A percentile compares a stretch with the other conserved stretches of the same genome.
Evolutionary conservation across 2,888 invertebrate species (phyloP).

Genomic region (Caenorhabditis sulstoni): DNA sequence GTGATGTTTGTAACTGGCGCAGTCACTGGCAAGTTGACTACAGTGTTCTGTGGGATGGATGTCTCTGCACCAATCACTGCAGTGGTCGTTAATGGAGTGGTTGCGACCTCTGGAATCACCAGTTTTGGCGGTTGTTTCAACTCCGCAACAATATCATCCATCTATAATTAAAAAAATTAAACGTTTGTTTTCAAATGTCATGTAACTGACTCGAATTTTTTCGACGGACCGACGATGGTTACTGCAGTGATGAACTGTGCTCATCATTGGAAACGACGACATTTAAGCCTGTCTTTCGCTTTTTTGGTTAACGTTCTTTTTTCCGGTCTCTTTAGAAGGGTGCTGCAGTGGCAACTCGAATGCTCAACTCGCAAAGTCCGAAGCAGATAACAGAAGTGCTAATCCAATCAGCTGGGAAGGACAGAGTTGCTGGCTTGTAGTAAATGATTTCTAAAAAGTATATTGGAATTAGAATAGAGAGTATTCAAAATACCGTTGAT

Average conservation of each 20-base stretch:
- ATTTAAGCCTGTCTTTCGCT: constrained; percentile 30
- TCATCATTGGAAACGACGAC: constrained; percentile 70
- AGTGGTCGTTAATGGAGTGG: not conserved
- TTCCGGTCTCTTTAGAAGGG: constrained; percentile 47
- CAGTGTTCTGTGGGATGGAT: too few relatives aligned
- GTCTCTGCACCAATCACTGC: not conserved
- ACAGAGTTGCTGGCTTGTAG: constrained; percentile 59
- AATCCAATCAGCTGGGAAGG: constrained; percentile 73
- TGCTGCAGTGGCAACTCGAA: constrained; percentile 73
- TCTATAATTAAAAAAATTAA: constrained; percentile 39
- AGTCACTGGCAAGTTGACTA: not conserved
- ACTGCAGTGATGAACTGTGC: constrained; percentile 65
- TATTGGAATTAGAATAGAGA: not conserved
- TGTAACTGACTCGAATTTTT: constrained; percentile 24
- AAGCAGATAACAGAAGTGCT: constrained; percentile 77
- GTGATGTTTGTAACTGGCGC: constrained; percentile 18
- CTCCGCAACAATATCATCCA: constrained; percentile 25
- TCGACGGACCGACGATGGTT: constrained; percentile 44
- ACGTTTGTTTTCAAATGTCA: not conserved
- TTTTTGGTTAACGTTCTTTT: too few relatives aligned
- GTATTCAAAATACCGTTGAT: constrained; percentile 32
- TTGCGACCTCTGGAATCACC: constrained; percentile 16
- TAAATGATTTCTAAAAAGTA: constrained; percentile 32
- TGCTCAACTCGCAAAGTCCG: constrained; percentile 76
- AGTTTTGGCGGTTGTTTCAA: constrained; percentile 12